Evolutionary conservation across 1,140 invertebrate species (phyloP).

Genomic region (Lerema accius): DNA sequence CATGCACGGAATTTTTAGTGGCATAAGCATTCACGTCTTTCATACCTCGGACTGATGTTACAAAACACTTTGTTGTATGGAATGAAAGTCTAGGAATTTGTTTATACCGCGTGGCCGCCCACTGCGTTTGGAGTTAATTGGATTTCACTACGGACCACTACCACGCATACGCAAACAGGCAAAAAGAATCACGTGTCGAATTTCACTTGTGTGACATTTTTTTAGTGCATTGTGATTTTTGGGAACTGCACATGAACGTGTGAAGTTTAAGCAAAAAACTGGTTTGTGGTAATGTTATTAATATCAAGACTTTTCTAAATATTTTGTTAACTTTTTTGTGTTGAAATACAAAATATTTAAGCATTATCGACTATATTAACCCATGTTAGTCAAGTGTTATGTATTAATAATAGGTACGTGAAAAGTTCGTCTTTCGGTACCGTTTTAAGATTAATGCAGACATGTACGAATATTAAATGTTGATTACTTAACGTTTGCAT

Average conservation of each 20-base stretch:
- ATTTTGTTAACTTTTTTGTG: too few relatives aligned
- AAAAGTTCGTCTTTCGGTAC: too few relatives aligned
- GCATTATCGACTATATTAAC: too few relatives aligned
- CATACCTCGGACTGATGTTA: slow-evolving; percentile 13
- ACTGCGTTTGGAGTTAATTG: slow-evolving; percentile 29
- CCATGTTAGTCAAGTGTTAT: too few relatives aligned
- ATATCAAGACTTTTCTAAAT: too few relatives aligned
- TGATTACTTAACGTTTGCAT: too few relatives aligned
- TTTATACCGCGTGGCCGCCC: slow-evolving; percentile 23
- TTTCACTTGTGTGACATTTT: slow-evolving; percentile 27
- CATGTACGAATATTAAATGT: too few relatives aligned
- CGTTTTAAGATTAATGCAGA: too few relatives aligned
- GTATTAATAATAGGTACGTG: too few relatives aligned
- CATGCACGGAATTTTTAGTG: slow-evolving; percentile 11
- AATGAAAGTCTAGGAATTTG: slow-evolving; percentile 34
- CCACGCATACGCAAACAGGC: slow-evolving; percentile 21
- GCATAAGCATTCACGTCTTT: slow-evolving; percentile 27
- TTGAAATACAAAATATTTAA: too few relatives aligned
- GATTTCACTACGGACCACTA: slow-evolving; percentile 24
- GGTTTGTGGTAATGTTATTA: too few relatives aligned
- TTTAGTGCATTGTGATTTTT: background rate
- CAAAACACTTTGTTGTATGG: slow-evolving; percentile 16
- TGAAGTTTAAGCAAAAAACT: too few relatives aligned
- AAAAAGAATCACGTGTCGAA: slow-evolving; percentile 15
- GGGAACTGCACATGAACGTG: background rate